A percentile compares a stretch with the other conserved stretches of the same genome.
phyloP scores from a whole-genome alignment of 2,797 vertebrate genomes.

The Hephaestus fuliginosus region DNA sequence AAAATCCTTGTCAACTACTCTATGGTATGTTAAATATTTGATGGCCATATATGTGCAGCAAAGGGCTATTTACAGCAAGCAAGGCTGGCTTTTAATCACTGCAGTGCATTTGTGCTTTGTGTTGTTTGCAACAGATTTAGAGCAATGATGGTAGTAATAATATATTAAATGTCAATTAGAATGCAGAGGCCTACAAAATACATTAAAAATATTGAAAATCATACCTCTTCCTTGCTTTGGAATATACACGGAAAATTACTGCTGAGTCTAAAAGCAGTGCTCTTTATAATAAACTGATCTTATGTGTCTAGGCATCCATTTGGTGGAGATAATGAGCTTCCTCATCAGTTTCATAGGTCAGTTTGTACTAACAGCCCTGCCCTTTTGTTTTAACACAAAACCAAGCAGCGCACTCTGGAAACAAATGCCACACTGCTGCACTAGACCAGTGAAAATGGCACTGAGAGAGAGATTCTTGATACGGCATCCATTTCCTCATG shows the following conservation, averaged over 20 bases:
- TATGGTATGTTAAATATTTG: conserved; percentile 61
- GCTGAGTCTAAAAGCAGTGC: not conserved
- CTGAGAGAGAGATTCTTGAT: conserved; percentile 51
- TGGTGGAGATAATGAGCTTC: conserved; percentile 49
- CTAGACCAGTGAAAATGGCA: conserved; percentile 53
- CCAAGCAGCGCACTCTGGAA: conserved; percentile 36
- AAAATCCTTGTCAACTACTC: conserved; percentile 30
- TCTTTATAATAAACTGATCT: conserved; percentile 19
- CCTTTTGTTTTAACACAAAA: conserved; percentile 54
- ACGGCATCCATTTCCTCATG: conserved; percentile 56
- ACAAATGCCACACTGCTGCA: conserved; percentile 50
- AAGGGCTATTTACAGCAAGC: conserved; percentile 48
- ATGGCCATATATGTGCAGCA: conserved; percentile 52
- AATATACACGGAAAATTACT: not conserved
- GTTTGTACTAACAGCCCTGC: conserved; percentile 44
- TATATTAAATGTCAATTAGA: not conserved
- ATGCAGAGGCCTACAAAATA: not conserved
- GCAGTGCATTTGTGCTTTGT: conserved; percentile 23
- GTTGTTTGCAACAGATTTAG: conserved; percentile 11
- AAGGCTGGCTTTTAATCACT: conserved; percentile 47
- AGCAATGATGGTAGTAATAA: conserved; percentile 3
- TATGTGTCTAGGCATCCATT: conserved; percentile 31
- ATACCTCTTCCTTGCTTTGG: not conserved
- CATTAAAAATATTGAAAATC: not conserved
- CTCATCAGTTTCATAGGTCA: conserved; percentile 46